These are phyloP conservation scores for Mirza zaza DNA, from an alignment of 2,113 vertebrate species.

Conservation along the genomic window DNA sequence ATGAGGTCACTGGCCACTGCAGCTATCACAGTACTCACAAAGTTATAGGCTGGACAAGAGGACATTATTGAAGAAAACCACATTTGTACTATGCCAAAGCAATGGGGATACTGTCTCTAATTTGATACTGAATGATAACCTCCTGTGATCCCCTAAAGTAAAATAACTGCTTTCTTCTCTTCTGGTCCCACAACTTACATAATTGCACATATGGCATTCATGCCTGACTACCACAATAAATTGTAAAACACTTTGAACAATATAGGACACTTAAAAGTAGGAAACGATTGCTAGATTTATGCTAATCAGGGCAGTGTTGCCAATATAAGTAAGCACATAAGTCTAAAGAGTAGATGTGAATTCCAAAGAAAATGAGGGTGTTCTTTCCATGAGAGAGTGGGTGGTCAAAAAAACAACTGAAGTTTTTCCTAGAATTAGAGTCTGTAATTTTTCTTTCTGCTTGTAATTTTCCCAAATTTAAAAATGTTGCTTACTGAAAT, in stretches of 20 bases:
- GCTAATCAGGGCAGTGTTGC: not conserved
- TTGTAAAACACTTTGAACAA: not conserved
- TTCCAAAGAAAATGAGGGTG: not conserved
- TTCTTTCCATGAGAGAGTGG: not conserved
- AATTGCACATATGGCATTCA: not conserved
- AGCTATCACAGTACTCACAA: too few relatives aligned
- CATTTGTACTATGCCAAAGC: not conserved
- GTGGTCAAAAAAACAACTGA: not conserved
- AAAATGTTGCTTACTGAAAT: not conserved
- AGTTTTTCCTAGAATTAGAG: not conserved
- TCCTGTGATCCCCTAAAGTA: not conserved
- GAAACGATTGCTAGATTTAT: not conserved
- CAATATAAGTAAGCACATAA: not conserved
- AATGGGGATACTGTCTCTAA: not conserved
- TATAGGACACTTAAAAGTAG: not conserved
- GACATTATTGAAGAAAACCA: not conserved
- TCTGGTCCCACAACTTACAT: not conserved
- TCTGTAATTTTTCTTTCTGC: not conserved
- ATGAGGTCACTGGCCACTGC: not conserved
- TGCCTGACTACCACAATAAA: not conserved
- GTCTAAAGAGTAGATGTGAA: not conserved
- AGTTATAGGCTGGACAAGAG: not conserved
- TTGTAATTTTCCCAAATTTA: not conserved
- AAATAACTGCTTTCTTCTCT: not conserved
- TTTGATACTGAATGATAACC: not conserved